Evolutionary conservation across 2,113 vertebrate species (phyloP).

Genomic region (Beaufortia kweichowensis): DNA sequence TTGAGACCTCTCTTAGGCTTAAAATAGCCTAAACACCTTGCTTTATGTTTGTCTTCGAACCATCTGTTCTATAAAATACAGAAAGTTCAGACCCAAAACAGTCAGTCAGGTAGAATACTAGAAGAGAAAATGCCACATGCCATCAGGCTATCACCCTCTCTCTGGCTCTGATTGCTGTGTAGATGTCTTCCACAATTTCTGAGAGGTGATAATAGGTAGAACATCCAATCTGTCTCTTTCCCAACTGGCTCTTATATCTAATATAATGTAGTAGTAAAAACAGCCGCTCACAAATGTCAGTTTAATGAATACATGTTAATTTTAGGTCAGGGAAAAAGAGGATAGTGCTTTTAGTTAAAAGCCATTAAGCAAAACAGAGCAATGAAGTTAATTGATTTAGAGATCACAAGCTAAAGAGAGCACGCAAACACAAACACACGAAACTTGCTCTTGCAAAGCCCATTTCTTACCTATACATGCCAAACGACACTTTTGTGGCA

Average conservation of each 20-base stretch:
- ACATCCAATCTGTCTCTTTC: background rate
- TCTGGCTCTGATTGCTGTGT: slow-evolving; percentile 6
- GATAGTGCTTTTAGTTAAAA: background rate
- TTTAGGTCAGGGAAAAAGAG: slow-evolving; percentile 16
- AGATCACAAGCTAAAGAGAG: background rate
- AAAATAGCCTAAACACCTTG: slow-evolving; percentile 18
- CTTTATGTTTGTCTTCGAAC: slow-evolving; percentile 39
- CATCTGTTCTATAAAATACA: slow-evolving; percentile 46
- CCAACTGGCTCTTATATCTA: slow-evolving; percentile 5
- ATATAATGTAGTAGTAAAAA: slow-evolving; percentile 10
- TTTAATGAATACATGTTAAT: slow-evolving; percentile 1
- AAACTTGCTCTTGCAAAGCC: background rate
- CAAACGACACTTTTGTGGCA: slow-evolving; percentile 74
- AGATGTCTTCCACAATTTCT: background rate
- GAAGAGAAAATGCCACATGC: background rate
- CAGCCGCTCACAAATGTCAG: background rate
- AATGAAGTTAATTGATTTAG: background rate
- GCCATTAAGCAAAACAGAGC: slow-evolving; percentile 8
- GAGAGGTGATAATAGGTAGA: slow-evolving; percentile 1
- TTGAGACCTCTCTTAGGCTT: slow-evolving; percentile 2
- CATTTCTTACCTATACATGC: slow-evolving; percentile 74
- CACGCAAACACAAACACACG: background rate
- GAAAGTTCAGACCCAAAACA: background rate
- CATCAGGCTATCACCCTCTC: background rate
- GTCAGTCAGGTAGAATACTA: slow-evolving; percentile 26